These are phyloP conservation scores for Eonycteris spelaea DNA, from an alignment of 2,113 vertebrate genomes.

Conservation along the genomic window DNA sequence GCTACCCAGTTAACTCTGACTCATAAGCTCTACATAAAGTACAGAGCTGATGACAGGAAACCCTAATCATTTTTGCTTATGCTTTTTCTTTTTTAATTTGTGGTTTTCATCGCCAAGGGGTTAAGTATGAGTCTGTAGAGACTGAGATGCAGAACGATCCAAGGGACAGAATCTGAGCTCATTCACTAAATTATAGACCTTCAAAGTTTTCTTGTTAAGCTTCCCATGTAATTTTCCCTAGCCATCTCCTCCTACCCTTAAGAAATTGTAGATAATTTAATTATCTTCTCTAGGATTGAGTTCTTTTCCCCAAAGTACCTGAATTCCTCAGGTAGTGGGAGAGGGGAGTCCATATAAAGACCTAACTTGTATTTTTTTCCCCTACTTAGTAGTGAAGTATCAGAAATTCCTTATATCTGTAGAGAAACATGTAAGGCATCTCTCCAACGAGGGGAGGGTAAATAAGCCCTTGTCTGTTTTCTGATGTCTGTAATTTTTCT, in stretches of 20 bases:
- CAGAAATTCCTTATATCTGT: background rate
- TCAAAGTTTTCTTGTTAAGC: slow-evolving; percentile 2
- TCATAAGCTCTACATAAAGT: background rate
- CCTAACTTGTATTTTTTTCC: background rate
- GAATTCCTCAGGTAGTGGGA: background rate
- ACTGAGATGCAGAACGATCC: background rate
- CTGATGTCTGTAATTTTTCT: slow-evolving; percentile 11
- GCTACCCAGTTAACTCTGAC: background rate
- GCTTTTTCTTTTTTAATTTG: background rate
- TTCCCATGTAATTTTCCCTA: background rate
- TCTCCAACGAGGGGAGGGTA: background rate
- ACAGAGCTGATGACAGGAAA: background rate
- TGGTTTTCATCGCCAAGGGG: background rate
- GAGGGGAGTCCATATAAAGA: background rate
- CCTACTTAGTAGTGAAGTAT: background rate
- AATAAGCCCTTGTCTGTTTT: background rate
- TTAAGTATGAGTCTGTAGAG: background rate
- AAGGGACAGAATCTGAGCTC: background rate
- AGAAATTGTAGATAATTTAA: slow-evolving; percentile 36
- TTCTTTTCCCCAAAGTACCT: background rate
- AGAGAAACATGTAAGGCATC: background rate
- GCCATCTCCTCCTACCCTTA: background rate
- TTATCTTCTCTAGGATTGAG: slow-evolving; percentile 15
- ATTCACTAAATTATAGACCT: slow-evolving; percentile 39
- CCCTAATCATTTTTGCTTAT: background rate